Base-by-base conservation (phyloP, 2,888 invertebrate species). In the Cartodere bifasciata region DNA sequence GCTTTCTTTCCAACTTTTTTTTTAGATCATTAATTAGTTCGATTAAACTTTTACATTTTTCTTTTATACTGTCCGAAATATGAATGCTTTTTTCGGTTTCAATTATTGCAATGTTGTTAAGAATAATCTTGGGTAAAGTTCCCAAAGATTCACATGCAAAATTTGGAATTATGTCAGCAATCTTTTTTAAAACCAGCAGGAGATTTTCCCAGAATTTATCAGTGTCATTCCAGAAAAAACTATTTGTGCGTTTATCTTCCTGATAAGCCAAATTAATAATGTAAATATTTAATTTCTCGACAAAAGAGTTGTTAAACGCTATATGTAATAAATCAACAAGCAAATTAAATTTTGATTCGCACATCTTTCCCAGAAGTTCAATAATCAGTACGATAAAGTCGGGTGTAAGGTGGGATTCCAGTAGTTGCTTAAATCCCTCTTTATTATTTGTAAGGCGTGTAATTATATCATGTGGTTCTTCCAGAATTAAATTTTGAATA, bases 351-450 rank as follows among this genome's bases (percentile, higher is more conserved):
- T 36, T 23, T n/a, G 42, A 42, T 46, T 49, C 25, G 58, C 63
- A 65, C 10, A 67, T 44, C 31, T 56, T 59, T 4, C 56, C 52
- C 29, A 68, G 40, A 42, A 67, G 53, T 52, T 54, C 62, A 2
- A 65, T 54, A 13, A 68, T 59, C 33, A 68, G 46, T 30, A 67
- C 62, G 36, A 67, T 56, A 40, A 58, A 61, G 42, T 68, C 68
- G 16, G 60, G 60, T 47, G 62, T 63, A 4, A 67, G 41, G 31
- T 64, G 57, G 4, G 48, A 48, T 16, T 63, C 56, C 11, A 67
- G 46, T 6, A 66, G 54, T 27, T 60, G 58, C 58, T 62, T 62
- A 44, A 67, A 67, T 1, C 64, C 64, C 2, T 60, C 56, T 29
- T 61, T 50, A 28, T 63, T 57, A 4, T 33, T 35, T 5, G 62